Base-by-base conservation (phyloP, 2,888 invertebrate species). In the Choreutis nemorana region DNA sequence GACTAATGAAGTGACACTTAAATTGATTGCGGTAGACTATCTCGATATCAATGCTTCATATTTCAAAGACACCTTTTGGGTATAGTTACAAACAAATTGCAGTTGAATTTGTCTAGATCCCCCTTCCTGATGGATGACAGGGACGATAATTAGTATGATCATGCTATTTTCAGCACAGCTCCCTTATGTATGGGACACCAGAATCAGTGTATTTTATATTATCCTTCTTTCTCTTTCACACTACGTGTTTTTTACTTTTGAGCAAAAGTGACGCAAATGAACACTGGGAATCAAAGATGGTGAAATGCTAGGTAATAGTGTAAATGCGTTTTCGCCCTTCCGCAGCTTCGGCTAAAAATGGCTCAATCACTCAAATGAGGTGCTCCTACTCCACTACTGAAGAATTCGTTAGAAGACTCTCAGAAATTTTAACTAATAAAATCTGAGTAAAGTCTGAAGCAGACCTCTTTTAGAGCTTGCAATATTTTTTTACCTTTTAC, bases 81-180 rank as follows among this genome's bases (percentile, higher is more conserved):
- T 53, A 41, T 44, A 44, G 54, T 57, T 59, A 57, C 55, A 55
- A 48, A 63, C 56, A 61, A 64, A 66, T 65, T 50, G 47, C 50
- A 39, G 43, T 45, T 32, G 48, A 58, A 61, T 59, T 62, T 55
- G 57, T 64, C 55, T 51, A 48, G 50, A 52, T 47, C 48, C 54
- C 50, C 43, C 42, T 42, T 33, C 33, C 38, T 48, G 49, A 46
- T 48, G 52, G 57, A 55, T 56, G 64, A 61, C 65, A 58, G 60
- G 63, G 64, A 65, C 46, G 75, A 68, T 75, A 72, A 75, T 67
- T 68, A 66, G 71, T 62, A 55, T 52, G 64, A 62, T 66, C 59
- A 56, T 48, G 67, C 70, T 75, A 75, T 77, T 72, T 58, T 45
- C 58, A 48, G 60, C 48, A 40, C 32, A 35, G 32, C 20, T 26